phyloP scores from a whole-genome alignment of 2,113 vertebrate species.

The Urocolius indicus region DNA sequence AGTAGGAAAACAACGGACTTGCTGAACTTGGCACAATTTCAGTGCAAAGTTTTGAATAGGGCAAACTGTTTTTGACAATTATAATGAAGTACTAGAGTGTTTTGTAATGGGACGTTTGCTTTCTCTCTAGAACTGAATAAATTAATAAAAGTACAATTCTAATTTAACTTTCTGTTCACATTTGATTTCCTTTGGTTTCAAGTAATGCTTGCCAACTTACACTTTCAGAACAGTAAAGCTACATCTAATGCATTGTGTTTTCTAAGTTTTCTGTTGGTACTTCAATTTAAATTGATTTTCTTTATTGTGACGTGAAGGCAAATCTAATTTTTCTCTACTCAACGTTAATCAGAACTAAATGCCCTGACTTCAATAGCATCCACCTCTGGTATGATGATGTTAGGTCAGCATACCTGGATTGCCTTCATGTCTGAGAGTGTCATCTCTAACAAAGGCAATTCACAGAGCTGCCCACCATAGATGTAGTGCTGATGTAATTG shows the following conservation, averaged over 20 bases:
- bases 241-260: background rate
- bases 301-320: background rate
- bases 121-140: background rate
- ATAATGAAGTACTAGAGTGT: background rate
- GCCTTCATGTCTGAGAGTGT: background rate
- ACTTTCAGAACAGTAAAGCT: background rate
- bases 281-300: background rate
- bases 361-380: background rate
- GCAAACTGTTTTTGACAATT: background rate
- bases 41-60: background rate
- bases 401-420: background rate
- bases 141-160: background rate
- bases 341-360: background rate
- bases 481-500: background rate
- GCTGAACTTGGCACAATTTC: slow-evolving; percentile 40
- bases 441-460: background rate
- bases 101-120: background rate
- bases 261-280: background rate
- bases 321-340: background rate
- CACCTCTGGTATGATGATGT: background rate
- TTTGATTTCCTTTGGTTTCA: background rate
- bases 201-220: background rate
- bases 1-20: slow-evolving; percentile 25
- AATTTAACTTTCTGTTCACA: background rate
- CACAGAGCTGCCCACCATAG: background rate